Conservation (phyloP, 1,140 invertebrate species). For the Diachasmimorpha longicaudata region DNA sequence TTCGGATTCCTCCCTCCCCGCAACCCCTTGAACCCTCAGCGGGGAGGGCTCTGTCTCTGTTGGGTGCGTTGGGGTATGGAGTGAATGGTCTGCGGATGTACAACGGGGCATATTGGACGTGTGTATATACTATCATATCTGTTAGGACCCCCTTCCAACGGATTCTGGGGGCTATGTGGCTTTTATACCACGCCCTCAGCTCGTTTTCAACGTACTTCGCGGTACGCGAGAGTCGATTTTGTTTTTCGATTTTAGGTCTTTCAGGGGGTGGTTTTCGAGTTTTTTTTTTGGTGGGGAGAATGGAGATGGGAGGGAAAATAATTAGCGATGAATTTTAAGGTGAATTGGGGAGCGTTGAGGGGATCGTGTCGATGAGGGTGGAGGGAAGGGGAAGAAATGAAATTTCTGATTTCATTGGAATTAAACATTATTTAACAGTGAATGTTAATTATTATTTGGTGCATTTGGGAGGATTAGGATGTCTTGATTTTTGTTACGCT, state of each 20-base stretch:
- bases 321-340: constrained; percentile 56
- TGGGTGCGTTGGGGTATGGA: background rate
- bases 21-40: constrained; percentile 16
- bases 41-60: constrained; percentile 3
- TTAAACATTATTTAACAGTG: no score
- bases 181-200: constrained; percentile 35
- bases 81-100: background rate
- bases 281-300: background rate
- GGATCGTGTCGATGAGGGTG: background rate
- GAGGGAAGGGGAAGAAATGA: background rate
- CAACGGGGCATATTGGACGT: background rate
- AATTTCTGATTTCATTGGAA: no score
- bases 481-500: no score
- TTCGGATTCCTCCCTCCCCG: constrained; percentile 27
- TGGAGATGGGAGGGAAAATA: constrained; percentile 41
- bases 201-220: constrained; percentile 17
- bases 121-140: constrained; percentile 3
- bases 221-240: constrained; percentile 27
- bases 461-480: no score
- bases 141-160: background rate
- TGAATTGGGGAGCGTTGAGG: background rate
- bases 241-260: constrained; percentile 23
- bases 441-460: no score
- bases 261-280: background rate
- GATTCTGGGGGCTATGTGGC: constrained; percentile 18